Base-by-base conservation (phyloP, 2,888 invertebrate genomes). In the Stictocephala bisonia region DNA sequence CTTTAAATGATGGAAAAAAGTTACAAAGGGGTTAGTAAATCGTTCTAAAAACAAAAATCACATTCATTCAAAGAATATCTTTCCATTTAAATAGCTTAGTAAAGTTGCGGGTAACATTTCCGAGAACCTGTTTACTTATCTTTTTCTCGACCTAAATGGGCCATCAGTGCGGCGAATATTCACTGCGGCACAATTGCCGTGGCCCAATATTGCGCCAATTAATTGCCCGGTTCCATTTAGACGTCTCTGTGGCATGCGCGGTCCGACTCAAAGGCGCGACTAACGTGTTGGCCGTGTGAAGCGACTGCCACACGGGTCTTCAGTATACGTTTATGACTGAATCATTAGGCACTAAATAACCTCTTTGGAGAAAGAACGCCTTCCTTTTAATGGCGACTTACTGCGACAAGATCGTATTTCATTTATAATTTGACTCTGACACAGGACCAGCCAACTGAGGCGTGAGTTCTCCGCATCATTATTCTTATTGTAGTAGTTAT, bases 191-290 rank as follows among this genome's bases (percentile, higher is more conserved):
- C 64, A 64, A 64, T 64, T 64, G 64, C 15, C 18, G 20, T 24
- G 35, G 60, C 24, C 60, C 60, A 60, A 60, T 60, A 60, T 24
- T 60, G 64, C 64, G 40, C 41, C 64, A 27, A 64, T 64, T 64
- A 64, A 64, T 64, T 64, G 64, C 64, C 15, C 7, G 11, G 7
- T 26, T 15, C 64, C 40, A 64, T 64, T 64, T 64, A 44, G 44
- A 64, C 44, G 64, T 64, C 64, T 64, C 24, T 26, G 64, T 44
- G 64, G 64, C 22, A 64, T 64, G 22, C 44, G 60, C 31, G 60
- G 31, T 31, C 60, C 22, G 35, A 20, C 44, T 64, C 64, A 64
- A 64, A 64, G 64, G 11, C 15, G 64, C 64, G 41, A 44, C 24
- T 64, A 26, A 26, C 41, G 24, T 64, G 64, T 64, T 64, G 60